Conservation (phyloP, 2,113 vertebrate species). For the Thunnus maccoyii region DNA sequence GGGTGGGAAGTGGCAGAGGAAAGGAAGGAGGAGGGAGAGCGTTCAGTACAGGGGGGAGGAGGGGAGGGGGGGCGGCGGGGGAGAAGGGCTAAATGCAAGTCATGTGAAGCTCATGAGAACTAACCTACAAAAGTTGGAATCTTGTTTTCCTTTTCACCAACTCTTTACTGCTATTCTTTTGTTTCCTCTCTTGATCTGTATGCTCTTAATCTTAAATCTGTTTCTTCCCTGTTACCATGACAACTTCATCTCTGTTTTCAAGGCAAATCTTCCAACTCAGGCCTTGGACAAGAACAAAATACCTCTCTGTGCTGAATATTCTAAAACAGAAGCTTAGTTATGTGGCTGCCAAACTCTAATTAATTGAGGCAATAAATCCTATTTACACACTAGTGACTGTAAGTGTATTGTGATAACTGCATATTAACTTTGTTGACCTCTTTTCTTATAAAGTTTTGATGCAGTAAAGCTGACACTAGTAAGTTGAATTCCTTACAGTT, state of each 20-base stretch:
- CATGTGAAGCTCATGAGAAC: constrained; percentile 86
- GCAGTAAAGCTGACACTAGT: constrained; percentile 28
- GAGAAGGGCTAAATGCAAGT: constrained; percentile 77
- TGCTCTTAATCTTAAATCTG: constrained; percentile 10
- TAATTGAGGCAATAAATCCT: constrained; percentile 42
- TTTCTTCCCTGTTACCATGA: constrained; percentile 18
- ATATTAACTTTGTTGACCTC: constrained; percentile 7
- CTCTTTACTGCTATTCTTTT: constrained; percentile 38
- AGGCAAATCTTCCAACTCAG: background rate
- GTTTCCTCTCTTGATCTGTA: constrained; percentile 12
- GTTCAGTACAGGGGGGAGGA: constrained; percentile 12
- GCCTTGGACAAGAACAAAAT: constrained; percentile 2
- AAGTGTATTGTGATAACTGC: constrained; percentile 10
- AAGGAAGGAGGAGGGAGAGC: constrained; percentile 23
- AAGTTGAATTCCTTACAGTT: constrained; percentile 32
- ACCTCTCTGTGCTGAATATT: constrained; percentile 4
- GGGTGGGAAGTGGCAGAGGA: constrained; percentile 31
- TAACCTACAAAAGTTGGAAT: constrained; percentile 76
- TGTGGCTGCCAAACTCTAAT: constrained; percentile 31
- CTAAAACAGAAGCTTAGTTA: constrained; percentile 18
- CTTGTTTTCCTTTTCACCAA: constrained; percentile 63
- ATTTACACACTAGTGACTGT: constrained; percentile 13
- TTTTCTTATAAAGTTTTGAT: constrained; percentile 9
- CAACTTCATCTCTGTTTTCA: constrained; percentile 16
- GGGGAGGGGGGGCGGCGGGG: background rate